phyloP scores from a whole-genome alignment of 2,113 vertebrate species.

The Theristicus caerulescens region DNA sequence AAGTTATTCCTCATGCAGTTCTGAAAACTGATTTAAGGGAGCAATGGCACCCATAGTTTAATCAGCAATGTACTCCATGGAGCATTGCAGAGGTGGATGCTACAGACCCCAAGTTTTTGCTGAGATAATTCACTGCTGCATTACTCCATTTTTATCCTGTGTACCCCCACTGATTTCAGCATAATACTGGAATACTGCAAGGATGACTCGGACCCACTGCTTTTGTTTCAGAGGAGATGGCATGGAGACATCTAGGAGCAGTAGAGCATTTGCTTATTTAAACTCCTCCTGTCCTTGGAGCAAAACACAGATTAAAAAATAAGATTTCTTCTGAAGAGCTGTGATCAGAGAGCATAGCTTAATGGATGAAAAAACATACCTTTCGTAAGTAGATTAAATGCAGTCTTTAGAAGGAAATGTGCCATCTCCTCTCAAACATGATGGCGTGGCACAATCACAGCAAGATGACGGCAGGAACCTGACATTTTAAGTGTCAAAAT shows the following conservation, averaged over 20 bases:
- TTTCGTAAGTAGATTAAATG: not conserved
- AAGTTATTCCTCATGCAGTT: not conserved
- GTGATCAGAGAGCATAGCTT: not conserved
- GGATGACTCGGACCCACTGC: not conserved
- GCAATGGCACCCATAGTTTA: not conserved
- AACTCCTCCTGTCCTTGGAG: not conserved
- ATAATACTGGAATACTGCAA: not conserved
- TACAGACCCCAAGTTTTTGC: not conserved
- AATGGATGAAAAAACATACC: not conserved
- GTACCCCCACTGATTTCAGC: not conserved
- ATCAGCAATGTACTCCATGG: not conserved
- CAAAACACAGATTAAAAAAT: not conserved
- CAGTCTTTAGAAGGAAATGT: not conserved
- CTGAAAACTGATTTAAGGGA: not conserved
- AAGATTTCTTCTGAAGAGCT: not conserved
- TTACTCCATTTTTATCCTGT: not conserved
- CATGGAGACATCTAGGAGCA: not conserved
- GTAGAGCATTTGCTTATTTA: not conserved
- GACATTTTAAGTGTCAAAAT: not conserved
- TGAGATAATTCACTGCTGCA: not conserved
- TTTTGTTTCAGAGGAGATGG: not conserved
- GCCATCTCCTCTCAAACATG: not conserved
- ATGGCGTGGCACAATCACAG: not conserved
- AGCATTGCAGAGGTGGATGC: not conserved
- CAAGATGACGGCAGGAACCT: not conserved